Evolutionary conservation across 2,888 invertebrate species (phyloP), one percentile per base, ranked within the genome.

Genomic region (Ephialtes manifestator): DNA sequence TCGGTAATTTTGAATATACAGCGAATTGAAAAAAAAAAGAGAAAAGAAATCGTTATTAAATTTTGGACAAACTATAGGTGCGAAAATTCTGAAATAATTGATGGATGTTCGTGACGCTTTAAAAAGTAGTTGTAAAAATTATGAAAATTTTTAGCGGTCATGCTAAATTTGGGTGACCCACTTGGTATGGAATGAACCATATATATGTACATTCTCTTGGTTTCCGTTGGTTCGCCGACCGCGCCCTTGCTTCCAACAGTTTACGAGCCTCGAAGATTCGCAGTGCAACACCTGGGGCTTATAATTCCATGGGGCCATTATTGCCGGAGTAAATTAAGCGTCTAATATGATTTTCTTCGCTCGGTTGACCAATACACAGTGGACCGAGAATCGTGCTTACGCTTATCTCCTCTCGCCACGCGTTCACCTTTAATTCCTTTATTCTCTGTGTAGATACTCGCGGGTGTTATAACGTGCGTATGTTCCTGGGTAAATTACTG

Each of bases 201-300:
- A 63, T 39, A n/a, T 18, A 63, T 63, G 28, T 74, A 48, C 58
- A 39, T 65, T 68, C 35, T 13, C 24, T 60, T 20, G 39, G 31
- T 71, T 35, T 46, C 43, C 55, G 4, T 39, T 58, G 43, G 15
- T 58, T 28, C 55, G 15, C 8, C 2, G 53, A 75, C 81, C 80
- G 39, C 65, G 13, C 72, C 60, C 76, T 70, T 71, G 46, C 74
- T 58, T 71, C 58, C 55, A 46, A 70, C 82, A 91, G 90, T 91
- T 92, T 91, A 92, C 88, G 90, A 91, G 91, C 89, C 88, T 90
- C 90, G 89, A 92, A 92, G 91, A 91, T 91, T 92, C 90, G 88
- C 90, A 86, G 83, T 80, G 88, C 88, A 92, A 92, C 91, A 92
- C 92, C 91, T 92, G 91, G 90, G 90, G 90, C 91, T 91, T 91